Evolutionary conservation across 2,113 vertebrate species (phyloP).

Genomic region (Gulo gulo): DNA sequence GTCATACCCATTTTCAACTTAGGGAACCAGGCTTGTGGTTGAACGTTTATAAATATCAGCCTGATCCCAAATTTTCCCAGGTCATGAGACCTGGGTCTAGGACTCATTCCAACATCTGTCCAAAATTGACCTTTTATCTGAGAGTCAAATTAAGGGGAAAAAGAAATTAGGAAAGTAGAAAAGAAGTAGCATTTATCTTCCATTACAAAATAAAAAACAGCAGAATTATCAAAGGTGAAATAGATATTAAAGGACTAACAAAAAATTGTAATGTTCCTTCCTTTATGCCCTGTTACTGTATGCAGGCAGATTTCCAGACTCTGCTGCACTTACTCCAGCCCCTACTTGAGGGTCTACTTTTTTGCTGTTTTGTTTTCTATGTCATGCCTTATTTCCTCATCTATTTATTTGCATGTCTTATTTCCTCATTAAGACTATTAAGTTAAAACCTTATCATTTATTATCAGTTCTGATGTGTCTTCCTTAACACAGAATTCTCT

Average conservation of each 20-base stretch:
- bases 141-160: background rate
- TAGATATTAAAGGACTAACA: background rate
- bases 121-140: background rate
- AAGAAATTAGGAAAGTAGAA: background rate
- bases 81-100: background rate
- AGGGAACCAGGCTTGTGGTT: background rate
- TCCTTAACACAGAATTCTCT: background rate
- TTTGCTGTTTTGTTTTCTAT: background rate
- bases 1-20: background rate
- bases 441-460: background rate
- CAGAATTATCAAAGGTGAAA: background rate
- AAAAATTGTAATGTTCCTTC: background rate
- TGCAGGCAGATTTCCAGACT: background rate
- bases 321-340: accelerated
- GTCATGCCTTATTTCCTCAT: background rate
- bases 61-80: background rate
- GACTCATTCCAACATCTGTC: background rate
- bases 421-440: background rate
- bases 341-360: background rate
- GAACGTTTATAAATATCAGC: background rate
- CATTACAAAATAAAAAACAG: background rate
- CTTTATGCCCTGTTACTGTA: background rate
- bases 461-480: background rate
- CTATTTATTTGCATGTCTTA: background rate
- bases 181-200: background rate